Conservation (phyloP, 2,797 vertebrate genomes). For the Mionectes olivaceus region DNA sequence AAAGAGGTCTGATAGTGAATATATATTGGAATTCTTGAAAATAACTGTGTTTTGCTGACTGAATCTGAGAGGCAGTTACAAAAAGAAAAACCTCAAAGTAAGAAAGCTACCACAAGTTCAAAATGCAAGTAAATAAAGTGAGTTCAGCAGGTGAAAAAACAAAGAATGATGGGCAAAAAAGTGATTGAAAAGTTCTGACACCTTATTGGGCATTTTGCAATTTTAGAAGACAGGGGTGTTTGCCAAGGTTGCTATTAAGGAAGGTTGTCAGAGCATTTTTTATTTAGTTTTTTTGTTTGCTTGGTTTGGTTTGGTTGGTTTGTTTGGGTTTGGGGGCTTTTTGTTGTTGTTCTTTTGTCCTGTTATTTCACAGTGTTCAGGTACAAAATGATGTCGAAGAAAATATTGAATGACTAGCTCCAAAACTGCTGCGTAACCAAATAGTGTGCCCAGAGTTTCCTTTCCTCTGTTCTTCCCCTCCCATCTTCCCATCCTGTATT, state of each 20-base stretch:
- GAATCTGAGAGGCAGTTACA: not conserved
- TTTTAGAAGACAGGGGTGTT: not conserved
- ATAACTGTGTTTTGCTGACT: not conserved
- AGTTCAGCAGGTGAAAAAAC: not conserved
- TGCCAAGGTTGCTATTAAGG: not conserved
- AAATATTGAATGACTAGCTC: not conserved
- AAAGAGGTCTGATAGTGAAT: not conserved
- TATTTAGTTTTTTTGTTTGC: not conserved
- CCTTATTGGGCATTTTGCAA: not conserved
- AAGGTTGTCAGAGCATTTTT: not conserved
- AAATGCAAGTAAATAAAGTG: not conserved
- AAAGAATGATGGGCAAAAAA: not conserved
- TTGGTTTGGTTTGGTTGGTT: not conserved
- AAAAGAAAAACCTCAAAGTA: not conserved
- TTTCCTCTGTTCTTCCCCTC: not conserved
- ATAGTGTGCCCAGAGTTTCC: not conserved
- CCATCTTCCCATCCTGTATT: not conserved
- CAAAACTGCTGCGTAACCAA: not conserved
- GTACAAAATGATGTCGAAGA: not conserved
- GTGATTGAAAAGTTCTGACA: not conserved
- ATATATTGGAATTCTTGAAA: constrained; percentile 44
- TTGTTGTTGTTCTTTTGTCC: not conserved
- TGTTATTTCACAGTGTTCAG: not conserved
- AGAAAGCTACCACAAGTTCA: not conserved
- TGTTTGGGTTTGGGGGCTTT: not conserved